A percentile compares a stretch with the other conserved stretches of the same genome.
Evolutionary conservation across 23 tunicate genomes (phyloP).

Genomic region (Halocynthia roretzi): DNA sequence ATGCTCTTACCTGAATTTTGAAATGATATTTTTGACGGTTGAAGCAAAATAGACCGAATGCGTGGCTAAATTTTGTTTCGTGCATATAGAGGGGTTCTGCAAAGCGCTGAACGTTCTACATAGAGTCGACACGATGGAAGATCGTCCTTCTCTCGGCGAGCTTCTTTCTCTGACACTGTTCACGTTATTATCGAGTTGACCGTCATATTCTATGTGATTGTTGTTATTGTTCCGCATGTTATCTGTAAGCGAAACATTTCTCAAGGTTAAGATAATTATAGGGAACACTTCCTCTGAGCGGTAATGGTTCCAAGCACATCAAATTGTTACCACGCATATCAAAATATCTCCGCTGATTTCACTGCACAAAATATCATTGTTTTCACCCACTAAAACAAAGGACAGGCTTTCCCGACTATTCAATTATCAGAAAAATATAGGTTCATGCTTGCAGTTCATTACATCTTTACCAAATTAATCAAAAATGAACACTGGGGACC

Average conservation of each 20-base stretch:
- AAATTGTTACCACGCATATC: not conserved
- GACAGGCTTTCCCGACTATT: no score
- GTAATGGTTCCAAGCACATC: not conserved
- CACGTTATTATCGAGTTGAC: not conserved
- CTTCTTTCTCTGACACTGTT: not conserved
- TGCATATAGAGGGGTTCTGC: slow-evolving; percentile 14
- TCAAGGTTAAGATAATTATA: no score
- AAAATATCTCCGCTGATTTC: not conserved
- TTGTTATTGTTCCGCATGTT: slow-evolving; percentile 1
- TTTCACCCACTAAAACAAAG: no score
- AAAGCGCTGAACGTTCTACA: slow-evolving; percentile 19
- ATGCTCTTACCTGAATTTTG: slow-evolving; percentile 18
- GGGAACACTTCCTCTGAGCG: not conserved
- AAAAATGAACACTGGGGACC: no score
- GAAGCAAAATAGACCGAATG: slow-evolving; percentile 23
- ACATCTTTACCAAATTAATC: no score
- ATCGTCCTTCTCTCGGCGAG: not conserved
- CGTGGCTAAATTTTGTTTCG: slow-evolving; percentile 11
- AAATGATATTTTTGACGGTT: slow-evolving; percentile 24
- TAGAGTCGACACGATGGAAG: slow-evolving; percentile 13
- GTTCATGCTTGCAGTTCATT: no score
- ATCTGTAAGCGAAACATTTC: not conserved
- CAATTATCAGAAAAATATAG: no score
- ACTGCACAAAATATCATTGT: not conserved
- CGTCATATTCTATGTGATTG: slow-evolving; percentile 1